Evolutionary conservation across 1,140 invertebrate genomes (phyloP), one percentile per base, ranked within the genome.

Genomic region (Drosophila sucinea): DNA sequence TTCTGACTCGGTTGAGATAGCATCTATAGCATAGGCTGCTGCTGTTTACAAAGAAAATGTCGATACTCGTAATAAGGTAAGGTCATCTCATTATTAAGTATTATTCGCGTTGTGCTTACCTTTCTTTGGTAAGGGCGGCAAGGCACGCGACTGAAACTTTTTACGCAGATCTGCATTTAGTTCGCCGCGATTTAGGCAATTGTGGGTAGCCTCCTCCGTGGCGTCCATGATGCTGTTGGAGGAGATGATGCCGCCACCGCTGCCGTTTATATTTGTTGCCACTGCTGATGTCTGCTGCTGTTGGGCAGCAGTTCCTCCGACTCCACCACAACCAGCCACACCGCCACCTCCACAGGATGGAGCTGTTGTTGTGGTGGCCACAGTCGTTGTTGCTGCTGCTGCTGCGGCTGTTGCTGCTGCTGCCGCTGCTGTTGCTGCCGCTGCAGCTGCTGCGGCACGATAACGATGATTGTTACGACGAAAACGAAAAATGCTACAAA

Each of bases 401-500:
- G 67, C 55, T 5, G 78, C 33, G 8, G 72, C 66, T 23, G 51
- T 38, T 10, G 68, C 41, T 29, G 58, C 33, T 7, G 56, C 40
- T 11, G 56, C 57, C 10, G 60, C 63, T 5, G 63, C 17, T 8
- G 38, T 60, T 3, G 67, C 57, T 5, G 76, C 30, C 1, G 58
- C 67, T 47, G 10, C 33, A 54, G 27, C 66, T 32, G 63, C 33
- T 33, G 44, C 61, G 7, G 10, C 44, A 1, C 90, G 81, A 56
- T 73, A 93, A 38, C 93, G 90, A 79, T 90, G 93, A 81, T 80
- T 94, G 71, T 77, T 94, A 8, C 81, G 93, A 56, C 94, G 94
- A 91, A 96, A 96, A 77, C 95, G 94, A 90, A 97, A 97, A 82
- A 97, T 94, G 92, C 96, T 96, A 92, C 96, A 97, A 71, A 97